phyloP scores from a whole-genome alignment of 2,797 vertebrate species.

The Sciurus carolinensis region DNA sequence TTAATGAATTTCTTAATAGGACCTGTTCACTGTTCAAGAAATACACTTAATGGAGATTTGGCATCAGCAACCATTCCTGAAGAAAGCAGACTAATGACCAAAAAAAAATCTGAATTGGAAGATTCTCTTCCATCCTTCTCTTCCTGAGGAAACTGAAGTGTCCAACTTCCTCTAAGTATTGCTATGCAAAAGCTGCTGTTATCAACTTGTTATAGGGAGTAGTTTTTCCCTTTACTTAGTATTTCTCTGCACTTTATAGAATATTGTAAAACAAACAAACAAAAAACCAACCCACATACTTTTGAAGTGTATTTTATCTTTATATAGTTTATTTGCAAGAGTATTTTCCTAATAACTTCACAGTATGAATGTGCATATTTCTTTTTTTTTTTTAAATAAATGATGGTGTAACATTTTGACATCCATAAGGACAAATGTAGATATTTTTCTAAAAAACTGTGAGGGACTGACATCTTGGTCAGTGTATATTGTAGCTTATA shows the following conservation, averaged over 20 bases:
- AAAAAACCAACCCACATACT: conserved; percentile 83
- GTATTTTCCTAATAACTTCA: conserved; percentile 93
- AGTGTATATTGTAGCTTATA: conserved; percentile 81
- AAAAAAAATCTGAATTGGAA: conserved; percentile 92
- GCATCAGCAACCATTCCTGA: conserved; percentile 92
- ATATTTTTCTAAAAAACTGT: conserved; percentile 88
- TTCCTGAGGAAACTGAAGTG: conserved; percentile 90
- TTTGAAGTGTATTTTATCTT: conserved; percentile 93
- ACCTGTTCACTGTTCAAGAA: conserved; percentile 90
- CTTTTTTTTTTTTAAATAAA: conserved; percentile 85
- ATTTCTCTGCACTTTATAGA: conserved; percentile 95
- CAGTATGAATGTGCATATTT: conserved; percentile 89
- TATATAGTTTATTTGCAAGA: conserved; percentile 92
- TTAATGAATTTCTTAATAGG: conserved; percentile 87
- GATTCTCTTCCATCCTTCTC: conserved; percentile 90
- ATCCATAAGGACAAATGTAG: conserved; percentile 89
- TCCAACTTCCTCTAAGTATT: conserved; percentile 89
- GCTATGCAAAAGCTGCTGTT: conserved; percentile 93
- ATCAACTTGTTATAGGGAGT: conserved; percentile 90
- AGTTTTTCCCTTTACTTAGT: conserved; percentile 89
- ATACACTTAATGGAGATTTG: conserved; percentile 92
- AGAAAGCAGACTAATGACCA: conserved; percentile 89
- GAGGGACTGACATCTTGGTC: conserved; percentile 82
- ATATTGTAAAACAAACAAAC: conserved; percentile 87
- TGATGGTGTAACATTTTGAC: conserved; percentile 87